These are phyloP conservation scores for Dorcus parallelipipedus DNA, from an alignment of 2,888 invertebrate genomes.

Conservation along the genomic window DNA sequence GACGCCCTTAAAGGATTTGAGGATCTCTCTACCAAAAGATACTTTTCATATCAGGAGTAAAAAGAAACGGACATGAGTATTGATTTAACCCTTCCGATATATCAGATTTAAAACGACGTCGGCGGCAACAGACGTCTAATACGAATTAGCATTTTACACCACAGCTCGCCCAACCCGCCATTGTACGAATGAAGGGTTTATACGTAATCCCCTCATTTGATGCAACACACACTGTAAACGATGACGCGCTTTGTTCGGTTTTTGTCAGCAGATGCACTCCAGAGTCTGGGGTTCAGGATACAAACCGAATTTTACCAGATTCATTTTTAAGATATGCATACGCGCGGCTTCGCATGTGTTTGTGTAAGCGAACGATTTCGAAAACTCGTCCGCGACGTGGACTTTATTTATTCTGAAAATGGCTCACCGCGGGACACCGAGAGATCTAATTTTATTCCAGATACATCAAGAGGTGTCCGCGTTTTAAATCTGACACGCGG, in stretches of 20 bases:
- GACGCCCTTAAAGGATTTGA: no score
- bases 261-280: background rate
- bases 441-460: slow-evolving; percentile 45
- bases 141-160: slow-evolving; percentile 24
- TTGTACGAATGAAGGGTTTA: slow-evolving; percentile 2
- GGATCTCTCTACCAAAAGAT: no score
- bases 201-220: slow-evolving; percentile 26
- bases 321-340: no score
- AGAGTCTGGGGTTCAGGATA: background rate
- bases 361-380: no score
- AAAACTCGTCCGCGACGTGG: no score
- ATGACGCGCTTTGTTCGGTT: background rate
- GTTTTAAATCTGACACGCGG: slow-evolving; percentile 37
- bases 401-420: background rate
- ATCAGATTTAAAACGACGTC: background rate
- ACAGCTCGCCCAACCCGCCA: slow-evolving; percentile 10
- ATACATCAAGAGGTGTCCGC: slow-evolving; percentile 40
- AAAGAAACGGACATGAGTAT: no score
- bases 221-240: slow-evolving; percentile 9
- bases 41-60: no score
- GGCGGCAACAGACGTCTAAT: slow-evolving; percentile 5
- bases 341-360: no score
- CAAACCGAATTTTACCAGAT: no score
- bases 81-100: background rate
- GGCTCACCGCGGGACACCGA: slow-evolving; percentile 37